Evolutionary conservation across 53 echinoderm and acorn worm genomes (phyloP).

Genomic region (Temnopleurus reevesii): DNA sequence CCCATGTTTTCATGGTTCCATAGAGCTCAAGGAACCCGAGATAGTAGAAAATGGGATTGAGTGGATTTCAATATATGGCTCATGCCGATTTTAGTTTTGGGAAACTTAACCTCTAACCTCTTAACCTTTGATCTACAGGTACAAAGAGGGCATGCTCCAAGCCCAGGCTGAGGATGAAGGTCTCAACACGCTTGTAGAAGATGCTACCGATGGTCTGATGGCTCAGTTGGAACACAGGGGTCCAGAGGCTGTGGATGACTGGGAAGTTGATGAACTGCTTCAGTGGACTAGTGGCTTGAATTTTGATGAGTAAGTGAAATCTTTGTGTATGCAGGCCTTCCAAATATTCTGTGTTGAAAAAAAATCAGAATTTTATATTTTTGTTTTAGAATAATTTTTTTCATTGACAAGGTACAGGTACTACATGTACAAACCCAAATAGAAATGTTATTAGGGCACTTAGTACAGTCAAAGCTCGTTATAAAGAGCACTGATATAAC

Average conservation of each 20-base stretch:
- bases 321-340: too few relatives aligned
- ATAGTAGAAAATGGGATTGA: constrained; percentile 81
- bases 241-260: constrained; percentile 81
- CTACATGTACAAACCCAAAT: too few relatives aligned
- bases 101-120: too few relatives aligned
- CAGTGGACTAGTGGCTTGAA: constrained; percentile 97
- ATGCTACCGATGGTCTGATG: constrained; percentile 89
- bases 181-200: constrained; percentile 72
- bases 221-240: constrained; percentile 78
- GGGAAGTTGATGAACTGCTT: constrained; percentile 96
- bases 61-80: too few relatives aligned
- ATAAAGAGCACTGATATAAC: too few relatives aligned
- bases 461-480: too few relatives aligned
- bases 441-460: too few relatives aligned
- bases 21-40: constrained; percentile 74
- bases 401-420: too few relatives aligned
- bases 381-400: too few relatives aligned
- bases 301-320: constrained; percentile 97
- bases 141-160: constrained; percentile 86
- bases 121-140: constrained; percentile 65
- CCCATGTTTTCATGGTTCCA: constrained; percentile 78
- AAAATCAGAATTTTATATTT: too few relatives aligned
- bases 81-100: too few relatives aligned
- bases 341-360: too few relatives aligned
- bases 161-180: constrained; percentile 66